phyloP scores from a whole-genome alignment of 2,797 vertebrate genomes.

The Furcifer pardalis region DNA sequence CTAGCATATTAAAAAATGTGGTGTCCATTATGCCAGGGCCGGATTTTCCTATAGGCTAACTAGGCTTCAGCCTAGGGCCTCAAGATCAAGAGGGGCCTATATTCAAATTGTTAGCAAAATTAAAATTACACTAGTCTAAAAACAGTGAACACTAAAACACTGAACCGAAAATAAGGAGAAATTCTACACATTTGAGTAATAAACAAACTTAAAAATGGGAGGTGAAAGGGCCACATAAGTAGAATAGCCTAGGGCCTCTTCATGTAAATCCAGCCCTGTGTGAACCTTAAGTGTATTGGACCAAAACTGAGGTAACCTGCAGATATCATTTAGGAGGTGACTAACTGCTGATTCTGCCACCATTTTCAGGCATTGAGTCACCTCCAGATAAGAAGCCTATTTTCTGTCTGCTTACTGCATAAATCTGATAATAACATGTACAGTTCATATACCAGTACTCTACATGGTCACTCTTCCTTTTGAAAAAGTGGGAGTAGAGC shows the following conservation, averaged over 20 bases:
- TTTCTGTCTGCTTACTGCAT: slow-evolving; percentile 18
- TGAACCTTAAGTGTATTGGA: not conserved
- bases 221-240: too few species aligned
- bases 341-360: slow-evolving; percentile 27
- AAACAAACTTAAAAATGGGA: too few species aligned
- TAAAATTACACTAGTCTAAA: too few species aligned
- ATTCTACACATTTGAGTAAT: too few species aligned
- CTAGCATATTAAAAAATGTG: not conserved
- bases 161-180: too few species aligned
- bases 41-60: too few species aligned
- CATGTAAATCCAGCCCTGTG: too few species aligned
- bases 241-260: too few species aligned
- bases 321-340: slow-evolving; percentile 3
- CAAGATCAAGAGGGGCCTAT: too few species aligned
- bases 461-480: slow-evolving; percentile 25
- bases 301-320: not conserved
- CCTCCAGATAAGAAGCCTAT: slow-evolving; percentile 37
- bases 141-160: too few species aligned
- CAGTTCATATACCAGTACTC: slow-evolving; percentile 13
- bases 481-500: slow-evolving; percentile 26
- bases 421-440: not conserved
- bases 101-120: too few species aligned
- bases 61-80: too few species aligned
- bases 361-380: slow-evolving; percentile 29
- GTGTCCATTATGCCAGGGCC: not conserved